Evolutionary conservation across 2,888 invertebrate species (phyloP).

Genomic region (Phasia obesa): DNA sequence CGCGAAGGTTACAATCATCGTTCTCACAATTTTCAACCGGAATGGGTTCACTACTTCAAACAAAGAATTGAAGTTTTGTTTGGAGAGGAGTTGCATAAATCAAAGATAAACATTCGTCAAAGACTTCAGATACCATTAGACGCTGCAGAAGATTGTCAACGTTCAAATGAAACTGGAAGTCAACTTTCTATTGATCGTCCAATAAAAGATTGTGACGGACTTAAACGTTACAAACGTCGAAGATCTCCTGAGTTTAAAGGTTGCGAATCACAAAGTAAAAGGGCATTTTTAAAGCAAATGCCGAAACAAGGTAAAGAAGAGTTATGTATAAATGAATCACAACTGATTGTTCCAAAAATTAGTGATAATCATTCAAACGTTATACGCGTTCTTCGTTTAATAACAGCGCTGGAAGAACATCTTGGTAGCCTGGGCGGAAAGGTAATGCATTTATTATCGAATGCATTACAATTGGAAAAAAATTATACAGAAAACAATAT

Average conservation of each 20-base stretch:
- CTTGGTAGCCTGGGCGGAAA: conserved; percentile 90
- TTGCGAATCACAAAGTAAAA: conserved; percentile 3
- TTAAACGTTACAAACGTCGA: background rate
- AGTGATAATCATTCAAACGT: conserved; percentile 82
- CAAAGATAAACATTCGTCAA: conserved; percentile 65
- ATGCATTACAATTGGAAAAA: conserved; percentile 70
- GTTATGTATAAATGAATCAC: background rate
- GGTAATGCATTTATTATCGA: conserved; percentile 85
- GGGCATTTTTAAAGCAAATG: background rate
- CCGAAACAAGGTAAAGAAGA: background rate
- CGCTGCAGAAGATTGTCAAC: conserved; percentile 64
- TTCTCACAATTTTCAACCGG: conserved; percentile 91
- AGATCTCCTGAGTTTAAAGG: background rate
- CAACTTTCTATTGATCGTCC: too few relatives aligned
- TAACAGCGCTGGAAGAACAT: conserved; percentile 90
- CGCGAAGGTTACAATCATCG: conserved; percentile 84
- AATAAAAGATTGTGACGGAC: background rate
- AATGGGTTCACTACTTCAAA: conserved; percentile 92
- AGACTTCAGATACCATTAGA: conserved; percentile 66
- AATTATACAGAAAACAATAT: conserved; percentile 84
- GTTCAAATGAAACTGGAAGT: background rate
- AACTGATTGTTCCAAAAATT: background rate
- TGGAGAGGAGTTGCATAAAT: conserved; percentile 85
- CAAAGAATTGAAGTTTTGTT: conserved; percentile 89
- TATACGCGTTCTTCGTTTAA: conserved; percentile 86